Evolutionary conservation across 1,140 invertebrate species (phyloP), one percentile per base, ranked within the genome.

Genomic region (Heterodera carotae): DNA sequence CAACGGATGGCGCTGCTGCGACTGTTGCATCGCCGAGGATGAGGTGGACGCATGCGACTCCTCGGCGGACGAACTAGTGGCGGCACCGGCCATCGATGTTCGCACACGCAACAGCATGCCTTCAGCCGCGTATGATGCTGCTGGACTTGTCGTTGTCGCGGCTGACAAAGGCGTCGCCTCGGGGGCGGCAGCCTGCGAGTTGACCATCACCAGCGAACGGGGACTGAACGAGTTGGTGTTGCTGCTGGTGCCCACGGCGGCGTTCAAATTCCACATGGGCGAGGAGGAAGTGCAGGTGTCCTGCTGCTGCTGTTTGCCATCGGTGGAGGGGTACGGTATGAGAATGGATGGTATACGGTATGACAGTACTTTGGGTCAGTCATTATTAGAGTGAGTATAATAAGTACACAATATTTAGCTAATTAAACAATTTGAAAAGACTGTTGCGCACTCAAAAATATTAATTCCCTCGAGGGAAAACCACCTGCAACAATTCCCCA

Each of bases 221-320:
- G 85, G 85, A 68, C 86, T 87, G 80, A 87, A 86, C 69, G 82
- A 71, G 62, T 10, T 31, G 43, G 79, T 29, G 10, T 67, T n/a
- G n/a, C n/a, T n/a, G n/a, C n/a, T n/a, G n/a, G n/a, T n/a, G n/a
- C n/a, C n/a, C n/a, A n/a, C n/a, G n/a, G n/a, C n/a, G n/a, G n/a
- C 80, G 68, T 82, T 82, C 80, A 86, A 86, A 43, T 86, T 84
- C 85, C 85, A 86, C 34, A 84, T 86, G 43, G 84, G 77, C 12
- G 85, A 85, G n/a, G 85, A 87, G n/a, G n/a, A n/a, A n/a, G n/a
- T n/a, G n/a, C n/a, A n/a, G 34, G 77, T 78, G 70, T 86, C 84
- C 84, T 85, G 73, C 39, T n/a, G n/a, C n/a, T n/a, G n/a, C n/a
- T n/a, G n/a, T n/a, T 81, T 76, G 72, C 36, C 62, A 15, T 66